Evolutionary conservation across 2,113 vertebrate genomes (phyloP).

Genomic region (Zonotrichia leucophrys): DNA sequence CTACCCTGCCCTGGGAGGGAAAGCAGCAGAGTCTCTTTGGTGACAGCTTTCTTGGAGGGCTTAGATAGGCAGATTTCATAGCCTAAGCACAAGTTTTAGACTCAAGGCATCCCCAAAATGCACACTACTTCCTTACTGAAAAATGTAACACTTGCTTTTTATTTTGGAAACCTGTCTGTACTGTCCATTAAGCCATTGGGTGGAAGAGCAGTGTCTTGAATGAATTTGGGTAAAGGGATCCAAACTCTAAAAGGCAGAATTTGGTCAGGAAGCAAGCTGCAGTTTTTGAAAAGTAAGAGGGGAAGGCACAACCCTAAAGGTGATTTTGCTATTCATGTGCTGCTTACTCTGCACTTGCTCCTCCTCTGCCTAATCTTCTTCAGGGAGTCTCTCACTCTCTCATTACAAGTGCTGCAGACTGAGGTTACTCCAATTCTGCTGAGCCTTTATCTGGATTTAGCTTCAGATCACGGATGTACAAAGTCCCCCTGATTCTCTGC

Average conservation of each 20-base stretch:
- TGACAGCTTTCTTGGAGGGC: background rate
- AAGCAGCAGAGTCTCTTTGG: background rate
- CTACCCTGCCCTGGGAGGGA: conserved; percentile 74
- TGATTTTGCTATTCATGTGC: background rate
- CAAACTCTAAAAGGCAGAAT: background rate
- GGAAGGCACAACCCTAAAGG: background rate
- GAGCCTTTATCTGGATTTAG: background rate
- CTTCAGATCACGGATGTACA: background rate
- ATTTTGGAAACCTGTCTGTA: background rate
- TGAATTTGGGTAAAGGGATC: background rate
- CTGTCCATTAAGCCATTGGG: background rate
- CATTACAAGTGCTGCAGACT: background rate
- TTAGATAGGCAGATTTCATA: background rate
- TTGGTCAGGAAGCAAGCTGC: background rate
- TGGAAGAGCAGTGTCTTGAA: background rate
- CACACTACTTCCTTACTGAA: background rate
- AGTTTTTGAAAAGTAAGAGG: background rate
- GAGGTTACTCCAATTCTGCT: background rate
- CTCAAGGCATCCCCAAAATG: background rate
- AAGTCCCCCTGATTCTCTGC: background rate
- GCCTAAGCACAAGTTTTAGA: background rate
- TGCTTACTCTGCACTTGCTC: background rate
- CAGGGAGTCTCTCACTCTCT: background rate
- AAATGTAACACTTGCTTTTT: background rate
- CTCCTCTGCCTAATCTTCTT: background rate